Base-by-base conservation (phyloP, 1,140 invertebrate genomes). In the Thrips palmi region DNA sequence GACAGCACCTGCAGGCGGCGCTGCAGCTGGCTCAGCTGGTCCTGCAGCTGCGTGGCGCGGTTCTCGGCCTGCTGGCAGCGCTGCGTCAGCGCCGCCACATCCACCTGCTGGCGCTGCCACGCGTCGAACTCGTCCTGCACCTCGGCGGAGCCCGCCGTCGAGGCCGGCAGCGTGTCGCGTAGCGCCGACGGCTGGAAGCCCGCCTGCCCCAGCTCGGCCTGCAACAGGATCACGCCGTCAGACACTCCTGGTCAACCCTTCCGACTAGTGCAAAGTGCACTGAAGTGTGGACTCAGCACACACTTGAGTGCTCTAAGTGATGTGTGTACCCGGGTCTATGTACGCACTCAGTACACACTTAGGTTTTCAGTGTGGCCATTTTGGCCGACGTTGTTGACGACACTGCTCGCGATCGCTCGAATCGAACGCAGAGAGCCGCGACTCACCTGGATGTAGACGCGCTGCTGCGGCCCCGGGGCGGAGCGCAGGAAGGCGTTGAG, bases 371-470 rank as follows among this genome's bases (percentile, higher is more conserved):
- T n/a, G n/a, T n/a, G n/a, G n/a, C n/a, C n/a, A n/a, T n/a, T n/a
- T n/a, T n/a, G n/a, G n/a, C n/a, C n/a, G n/a, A n/a, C n/a, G n/a
- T n/a, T n/a, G n/a, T n/a, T n/a, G n/a, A n/a, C n/a, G n/a, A n/a
- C n/a, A n/a, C n/a, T n/a, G n/a, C n/a, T n/a, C n/a, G n/a, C n/a
- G n/a, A n/a, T n/a, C n/a, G n/a, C n/a, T n/a, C n/a, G n/a, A n/a
- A n/a, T n/a, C n/a, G n/a, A n/a, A n/a, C n/a, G n/a, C n/a, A n/a
- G n/a, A n/a, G n/a, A n/a, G n/a, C n/a, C n/a, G n/a, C n/a, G n/a
- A n/a, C n/a, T n/a, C n/a, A n/a, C n/a, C n/a, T n/a, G 88, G 31
- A 93, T 73, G 54, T 89, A 88, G 7, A 94, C 66, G 43, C 74
- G 71, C 22, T 77, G 70, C 48, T 86, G 80, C 1, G 74, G 60